phyloP scores from a whole-genome alignment of 2,113 vertebrate genomes.

The Nycticebus coucang region DNA sequence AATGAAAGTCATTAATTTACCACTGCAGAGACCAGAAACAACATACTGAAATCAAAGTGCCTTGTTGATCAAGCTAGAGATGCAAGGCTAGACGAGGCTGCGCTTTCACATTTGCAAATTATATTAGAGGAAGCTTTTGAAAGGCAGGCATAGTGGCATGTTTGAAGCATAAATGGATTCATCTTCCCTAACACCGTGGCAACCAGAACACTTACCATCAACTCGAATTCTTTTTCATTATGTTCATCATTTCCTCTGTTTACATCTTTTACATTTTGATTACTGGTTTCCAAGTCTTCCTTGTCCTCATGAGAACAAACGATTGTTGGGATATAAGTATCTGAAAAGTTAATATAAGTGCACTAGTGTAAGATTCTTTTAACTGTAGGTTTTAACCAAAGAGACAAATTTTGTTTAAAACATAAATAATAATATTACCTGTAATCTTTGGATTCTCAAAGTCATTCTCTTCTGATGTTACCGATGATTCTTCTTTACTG shows the following conservation, averaged over 20 bases:
- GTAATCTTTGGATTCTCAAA: constrained; percentile 82
- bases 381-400: constrained; percentile 26
- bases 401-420: constrained; percentile 37
- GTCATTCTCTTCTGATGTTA: constrained; percentile 71
- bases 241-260: constrained; percentile 76
- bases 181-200: constrained; percentile 80
- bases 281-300: constrained; percentile 72
- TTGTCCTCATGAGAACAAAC: constrained; percentile 83
- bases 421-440: constrained; percentile 79
- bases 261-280: constrained; percentile 80
- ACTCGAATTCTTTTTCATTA: constrained; percentile 86
- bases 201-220: constrained; percentile 87
- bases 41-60: constrained; percentile 79
- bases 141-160: constrained; percentile 78
- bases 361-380: constrained; percentile 57
- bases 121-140: constrained; percentile 80
- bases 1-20: constrained; percentile 83
- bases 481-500: constrained; percentile 87
- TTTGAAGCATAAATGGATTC: constrained; percentile 83
- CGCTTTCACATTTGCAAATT: constrained; percentile 83
- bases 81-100: constrained; percentile 72
- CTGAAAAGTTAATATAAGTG: constrained; percentile 83
- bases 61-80: constrained; percentile 82
- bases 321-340: constrained; percentile 83
- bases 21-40: constrained; percentile 79